A percentile compares a stretch with the other conserved stretches of the same genome.
Conservation (phyloP, 1,140 invertebrate genomes). For the Brachionus angularis region DNA sequence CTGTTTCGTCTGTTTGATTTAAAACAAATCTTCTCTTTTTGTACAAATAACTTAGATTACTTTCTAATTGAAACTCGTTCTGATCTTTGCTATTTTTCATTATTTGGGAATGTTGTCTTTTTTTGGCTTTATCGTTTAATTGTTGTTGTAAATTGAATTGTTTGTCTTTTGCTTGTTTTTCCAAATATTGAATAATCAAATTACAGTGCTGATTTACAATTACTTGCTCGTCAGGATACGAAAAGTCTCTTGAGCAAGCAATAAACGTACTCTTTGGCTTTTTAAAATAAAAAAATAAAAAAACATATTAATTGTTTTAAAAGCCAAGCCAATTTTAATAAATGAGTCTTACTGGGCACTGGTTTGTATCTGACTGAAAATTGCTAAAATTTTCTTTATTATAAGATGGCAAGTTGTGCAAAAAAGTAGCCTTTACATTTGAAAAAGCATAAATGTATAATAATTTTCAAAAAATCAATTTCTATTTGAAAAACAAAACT, state of each 20-base stretch:
- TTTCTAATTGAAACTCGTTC: too few species aligned
- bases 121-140: neutral
- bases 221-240: constrained; percentile 5
- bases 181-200: constrained; percentile 38
- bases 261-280: constrained; percentile 8
- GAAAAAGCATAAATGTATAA: neutral
- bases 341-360: constrained; percentile 1
- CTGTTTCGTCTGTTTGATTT: too few species aligned
- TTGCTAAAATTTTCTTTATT: constrained; percentile 43
- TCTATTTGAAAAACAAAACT: neutral
- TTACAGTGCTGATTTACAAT: constrained; percentile 36
- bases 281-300: neutral
- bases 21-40: too few species aligned
- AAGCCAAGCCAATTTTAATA: neutral
- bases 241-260: neutral
- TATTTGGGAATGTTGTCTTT: neutral
- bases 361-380: constrained; percentile 4
- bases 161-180: constrained; percentile 19
- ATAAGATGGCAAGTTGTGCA: constrained; percentile 31
- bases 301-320: too few species aligned
- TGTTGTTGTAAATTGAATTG: too few species aligned
- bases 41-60: too few species aligned
- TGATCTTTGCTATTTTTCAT: neutral
- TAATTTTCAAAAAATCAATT: neutral
- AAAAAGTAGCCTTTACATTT: constrained; percentile 3